Percentiles rank a stretch among this genome's conserved stretches.
Evolutionary conservation across 30 jellyfish, hydroid and myxozoan genomes (phyloP).

Genomic region (Haliclystus octoradiatus): DNA sequence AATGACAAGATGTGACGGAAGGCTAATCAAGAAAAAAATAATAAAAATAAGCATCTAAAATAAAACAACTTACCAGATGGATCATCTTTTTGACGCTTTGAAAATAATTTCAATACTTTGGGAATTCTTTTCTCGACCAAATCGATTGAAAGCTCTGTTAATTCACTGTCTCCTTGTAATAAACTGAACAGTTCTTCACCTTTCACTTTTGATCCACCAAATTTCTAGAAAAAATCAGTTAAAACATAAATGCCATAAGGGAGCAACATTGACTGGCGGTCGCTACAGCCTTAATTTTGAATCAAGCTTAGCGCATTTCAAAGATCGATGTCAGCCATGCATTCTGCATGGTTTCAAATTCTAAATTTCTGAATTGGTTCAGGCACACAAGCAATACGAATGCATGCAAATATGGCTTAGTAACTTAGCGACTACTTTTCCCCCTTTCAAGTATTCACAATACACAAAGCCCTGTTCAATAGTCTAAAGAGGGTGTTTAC

Average conservation of each 20-base stretch:
- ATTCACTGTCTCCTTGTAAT: conserved; percentile 2
- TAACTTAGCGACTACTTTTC: no score
- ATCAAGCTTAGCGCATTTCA: no score
- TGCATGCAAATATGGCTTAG: no score
- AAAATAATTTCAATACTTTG: conserved; percentile 5
- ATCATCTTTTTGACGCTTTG: conserved; percentile 16
- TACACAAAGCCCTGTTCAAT: no score
- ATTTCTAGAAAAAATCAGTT: background rate
- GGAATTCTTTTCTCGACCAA: conserved; percentile 5
- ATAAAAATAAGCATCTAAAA: background rate
- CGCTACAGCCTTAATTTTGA: no score
- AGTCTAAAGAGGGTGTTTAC: no score
- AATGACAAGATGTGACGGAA: background rate
- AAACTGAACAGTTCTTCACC: conserved; percentile 14
- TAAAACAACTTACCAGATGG: conserved; percentile 11
- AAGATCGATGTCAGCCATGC: no score
- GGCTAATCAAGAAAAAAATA: background rate
- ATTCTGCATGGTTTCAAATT: no score
- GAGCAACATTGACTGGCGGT: no score
- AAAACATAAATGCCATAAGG: background rate
- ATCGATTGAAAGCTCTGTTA: conserved; percentile 1
- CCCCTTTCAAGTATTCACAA: no score
- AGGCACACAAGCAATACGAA: no score
- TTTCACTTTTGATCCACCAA: conserved; percentile 23
- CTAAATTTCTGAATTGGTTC: no score